Percentiles rank a stretch among this genome's conserved stretches.
phyloP scores from a whole-genome alignment of 2,797 vertebrate genomes.

The Tinamus major region DNA sequence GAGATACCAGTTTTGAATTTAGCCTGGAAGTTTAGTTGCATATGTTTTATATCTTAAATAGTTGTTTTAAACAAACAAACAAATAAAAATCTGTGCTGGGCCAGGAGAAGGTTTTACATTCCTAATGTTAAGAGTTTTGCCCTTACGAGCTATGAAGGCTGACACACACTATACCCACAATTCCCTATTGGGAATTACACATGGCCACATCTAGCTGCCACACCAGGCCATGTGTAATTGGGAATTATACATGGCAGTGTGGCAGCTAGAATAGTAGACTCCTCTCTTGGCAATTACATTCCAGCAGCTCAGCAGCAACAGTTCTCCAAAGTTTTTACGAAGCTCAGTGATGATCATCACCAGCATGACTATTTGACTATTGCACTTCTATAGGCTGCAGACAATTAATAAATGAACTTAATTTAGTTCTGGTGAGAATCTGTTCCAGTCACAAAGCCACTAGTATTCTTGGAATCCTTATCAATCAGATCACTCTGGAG shows the following conservation, averaged over 20 bases:
- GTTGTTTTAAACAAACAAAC: neutral
- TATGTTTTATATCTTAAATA: neutral
- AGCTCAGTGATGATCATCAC: neutral
- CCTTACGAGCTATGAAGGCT: neutral
- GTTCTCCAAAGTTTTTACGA: neutral
- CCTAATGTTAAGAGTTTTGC: neutral
- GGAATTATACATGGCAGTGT: neutral
- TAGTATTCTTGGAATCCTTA: neutral
- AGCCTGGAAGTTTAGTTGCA: neutral
- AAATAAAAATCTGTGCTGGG: neutral
- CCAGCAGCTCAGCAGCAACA: neutral
- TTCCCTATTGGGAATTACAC: no score
- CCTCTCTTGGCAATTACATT: neutral
- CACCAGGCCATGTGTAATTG: no score
- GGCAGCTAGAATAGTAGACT: neutral
- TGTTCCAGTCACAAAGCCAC: neutral
- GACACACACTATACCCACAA: neutral
- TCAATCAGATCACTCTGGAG: neutral
- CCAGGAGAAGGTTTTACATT: neutral
- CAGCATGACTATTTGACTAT: neutral
- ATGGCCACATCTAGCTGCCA: no score
- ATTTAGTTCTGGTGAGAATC: accelerated
- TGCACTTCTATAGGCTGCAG: neutral
- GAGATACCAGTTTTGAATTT: constrained; percentile 10
- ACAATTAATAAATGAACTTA: neutral